Percentiles rank a stretch among this genome's conserved stretches.
These are phyloP conservation scores for Ennomos fuscantarius DNA, from an alignment of 2,888 invertebrate species.

Conservation along the genomic window DNA sequence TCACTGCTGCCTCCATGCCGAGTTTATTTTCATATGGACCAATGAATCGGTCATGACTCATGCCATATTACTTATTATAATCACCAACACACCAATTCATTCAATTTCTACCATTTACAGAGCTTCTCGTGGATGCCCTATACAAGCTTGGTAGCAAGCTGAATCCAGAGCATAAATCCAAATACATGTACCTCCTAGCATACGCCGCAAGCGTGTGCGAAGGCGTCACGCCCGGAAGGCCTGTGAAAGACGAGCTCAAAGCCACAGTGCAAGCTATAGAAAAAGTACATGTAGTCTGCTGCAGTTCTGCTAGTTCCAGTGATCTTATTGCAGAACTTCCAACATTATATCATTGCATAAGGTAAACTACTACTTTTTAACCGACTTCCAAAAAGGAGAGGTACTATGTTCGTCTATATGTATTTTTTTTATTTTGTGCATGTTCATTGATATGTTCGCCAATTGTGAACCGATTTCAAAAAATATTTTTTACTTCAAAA, in stretches of 20 bases:
- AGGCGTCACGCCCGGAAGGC: conserved; percentile 86
- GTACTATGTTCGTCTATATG: too few species aligned
- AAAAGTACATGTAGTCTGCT: conserved; percentile 95
- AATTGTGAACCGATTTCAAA: too few species aligned
- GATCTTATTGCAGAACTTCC: conserved; percentile 97
- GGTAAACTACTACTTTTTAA: conserved; percentile 80
- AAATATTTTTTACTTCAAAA: too few species aligned
- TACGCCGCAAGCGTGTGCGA: conserved; percentile 98
- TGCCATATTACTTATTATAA: too few species aligned
- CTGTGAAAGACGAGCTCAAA: conserved; percentile 96
- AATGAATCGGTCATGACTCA: too few species aligned
- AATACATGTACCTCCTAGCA: conserved; percentile 97
- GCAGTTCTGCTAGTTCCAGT: conserved; percentile 95
- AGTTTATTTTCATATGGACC: too few species aligned
- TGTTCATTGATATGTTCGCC: too few species aligned
- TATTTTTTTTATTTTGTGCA: too few species aligned
- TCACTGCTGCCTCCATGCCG: too few species aligned
- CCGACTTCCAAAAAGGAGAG: too few species aligned
- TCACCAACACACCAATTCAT: too few species aligned
- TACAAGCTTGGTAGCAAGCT: conserved; percentile 97
- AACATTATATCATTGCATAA: conserved; percentile 95
- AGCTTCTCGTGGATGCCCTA: conserved; percentile 95
- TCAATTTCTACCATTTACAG: conserved; percentile 62
- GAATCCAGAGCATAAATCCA: conserved; percentile 98
- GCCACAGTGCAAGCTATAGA: conserved; percentile 96